Percentiles rank a stretch among this genome's conserved stretches.
Conservation (phyloP, 2,888 invertebrate genomes). For the Acanthoscelides obtectus region DNA sequence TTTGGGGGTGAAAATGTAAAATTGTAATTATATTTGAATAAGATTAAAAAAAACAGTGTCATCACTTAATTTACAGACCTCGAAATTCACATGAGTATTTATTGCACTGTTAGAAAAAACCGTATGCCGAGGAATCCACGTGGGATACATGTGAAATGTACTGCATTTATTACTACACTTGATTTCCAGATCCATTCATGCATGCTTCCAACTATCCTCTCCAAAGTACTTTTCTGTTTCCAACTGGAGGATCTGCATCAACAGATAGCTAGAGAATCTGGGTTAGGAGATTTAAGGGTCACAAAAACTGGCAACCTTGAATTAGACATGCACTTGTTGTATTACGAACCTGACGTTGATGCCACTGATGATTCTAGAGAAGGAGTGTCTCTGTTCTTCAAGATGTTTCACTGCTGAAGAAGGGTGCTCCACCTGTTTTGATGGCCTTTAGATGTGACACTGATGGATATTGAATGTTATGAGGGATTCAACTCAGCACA, state of each 20-base stretch:
- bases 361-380: conserved; percentile 19
- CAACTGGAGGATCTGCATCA: conserved; percentile 67
- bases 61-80: too few relatives aligned
- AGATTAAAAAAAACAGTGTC: too few relatives aligned
- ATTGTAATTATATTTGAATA: too few relatives aligned
- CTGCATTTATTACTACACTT: too few relatives aligned
- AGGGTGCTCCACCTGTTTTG: not conserved
- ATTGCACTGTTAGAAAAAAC: too few relatives aligned
- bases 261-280: conserved; percentile 50
- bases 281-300: conserved; percentile 40
- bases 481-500: conserved; percentile 53
- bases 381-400: conserved; percentile 10
- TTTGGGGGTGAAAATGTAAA: too few relatives aligned
- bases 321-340: conserved; percentile 34
- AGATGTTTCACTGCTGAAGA: not conserved
- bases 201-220: conserved; percentile 78
- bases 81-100: too few relatives aligned
- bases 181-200: conserved; percentile 62
- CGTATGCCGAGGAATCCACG: too few relatives aligned
- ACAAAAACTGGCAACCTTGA: conserved; percentile 37
- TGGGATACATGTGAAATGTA: too few relatives aligned
- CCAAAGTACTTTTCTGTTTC: conserved; percentile 67
- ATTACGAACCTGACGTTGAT: conserved; percentile 24
- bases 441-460: conserved; percentile 49
- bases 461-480: conserved; percentile 68